Base-by-base conservation (phyloP, 1,140 invertebrate genomes). In the Atta colombica region DNA sequence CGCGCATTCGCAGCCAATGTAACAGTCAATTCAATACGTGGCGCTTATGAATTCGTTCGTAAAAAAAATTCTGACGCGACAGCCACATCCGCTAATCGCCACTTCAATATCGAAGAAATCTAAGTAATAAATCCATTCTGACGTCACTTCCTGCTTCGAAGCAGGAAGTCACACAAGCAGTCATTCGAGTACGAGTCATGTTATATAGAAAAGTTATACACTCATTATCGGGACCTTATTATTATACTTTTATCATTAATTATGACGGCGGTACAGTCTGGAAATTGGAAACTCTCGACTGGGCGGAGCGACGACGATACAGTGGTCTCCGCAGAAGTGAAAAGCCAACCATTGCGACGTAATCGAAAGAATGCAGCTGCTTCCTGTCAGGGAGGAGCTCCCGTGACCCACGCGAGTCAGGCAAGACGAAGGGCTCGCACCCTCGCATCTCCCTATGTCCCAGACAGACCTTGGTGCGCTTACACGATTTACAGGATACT, bases 361-460 rank as follows among this genome's bases (percentile, higher is more conserved):
- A 74, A 89, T 81, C 78, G 65, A 39, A 72, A 85, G 72, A 60
- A 51, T 55, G 81, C 93, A 93, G 93, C 92, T 93, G 93, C 85
- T 94, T 93, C 93, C 92, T 91, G 91, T 91, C 87, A 87, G 77
- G 87, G 93, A 91, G 77, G 88, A 81, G 65, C 77, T 45, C 60
- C 45, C 8, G 35, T 69, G 21, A 77, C 72, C 45, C 58, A 77
- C 28, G 35, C n/a, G 51, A 51, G 14, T 82, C 53, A 81, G 80
- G 39, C 51, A 86, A 68, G 53, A 58, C 28, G 72, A 66, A 82
- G 65, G 80, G 66, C 49, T 69, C 84, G 71, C 65, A 68, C 68
- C 39, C 39, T 45, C 39, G 55, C 66, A 60, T 12, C 60, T 28
- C 71, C 71, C 75, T 53, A 49, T 49, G n/a, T 77, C 55, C 63